Conservation (phyloP, 2,797 vertebrate species). For the Aeoliscus strigatus region DNA sequence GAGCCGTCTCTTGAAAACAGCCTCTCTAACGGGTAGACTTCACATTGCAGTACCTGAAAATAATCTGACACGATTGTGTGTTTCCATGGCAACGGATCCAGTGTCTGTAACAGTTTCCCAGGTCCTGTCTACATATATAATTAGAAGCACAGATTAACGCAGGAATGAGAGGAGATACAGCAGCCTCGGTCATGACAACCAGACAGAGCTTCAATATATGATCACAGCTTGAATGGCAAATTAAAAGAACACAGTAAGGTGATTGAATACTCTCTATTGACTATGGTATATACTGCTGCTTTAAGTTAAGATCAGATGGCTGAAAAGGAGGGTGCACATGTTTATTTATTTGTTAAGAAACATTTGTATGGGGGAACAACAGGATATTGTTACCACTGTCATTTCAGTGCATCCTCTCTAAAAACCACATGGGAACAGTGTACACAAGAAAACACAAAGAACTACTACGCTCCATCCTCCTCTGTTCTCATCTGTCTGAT, state of each 20-base stretch:
- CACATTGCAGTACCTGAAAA: slow-evolving; percentile 66
- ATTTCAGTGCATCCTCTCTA: too few relatives aligned
- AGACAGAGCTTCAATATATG: slow-evolving; percentile 1
- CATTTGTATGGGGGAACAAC: too few relatives aligned
- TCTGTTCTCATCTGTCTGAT: too few relatives aligned
- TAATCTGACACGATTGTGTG: slow-evolving; percentile 65
- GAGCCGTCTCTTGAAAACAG: slow-evolving; percentile 9
- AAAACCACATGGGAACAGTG: too few relatives aligned
- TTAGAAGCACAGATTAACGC: slow-evolving; percentile 47
- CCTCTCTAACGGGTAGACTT: slow-evolving; percentile 32
- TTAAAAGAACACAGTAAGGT: neutral
- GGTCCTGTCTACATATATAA: slow-evolving; percentile 68
- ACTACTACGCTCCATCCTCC: too few relatives aligned
- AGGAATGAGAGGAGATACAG: slow-evolving; percentile 27
- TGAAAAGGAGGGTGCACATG: too few relatives aligned
- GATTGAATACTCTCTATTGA: neutral
- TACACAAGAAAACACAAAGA: too few relatives aligned
- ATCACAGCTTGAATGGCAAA: slow-evolving; percentile 1
- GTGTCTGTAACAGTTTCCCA: slow-evolving; percentile 62
- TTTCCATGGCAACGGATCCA: slow-evolving; percentile 75
- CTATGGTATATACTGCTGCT: neutral
- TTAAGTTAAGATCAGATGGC: neutral
- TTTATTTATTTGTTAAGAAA: neutral
- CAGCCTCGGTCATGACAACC: neutral
- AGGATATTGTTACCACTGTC: too few relatives aligned